A percentile compares a stretch with the other conserved stretches of the same genome.
Conservation (phyloP, 2,888 invertebrate genomes). For the Plebejus melissa region DNA sequence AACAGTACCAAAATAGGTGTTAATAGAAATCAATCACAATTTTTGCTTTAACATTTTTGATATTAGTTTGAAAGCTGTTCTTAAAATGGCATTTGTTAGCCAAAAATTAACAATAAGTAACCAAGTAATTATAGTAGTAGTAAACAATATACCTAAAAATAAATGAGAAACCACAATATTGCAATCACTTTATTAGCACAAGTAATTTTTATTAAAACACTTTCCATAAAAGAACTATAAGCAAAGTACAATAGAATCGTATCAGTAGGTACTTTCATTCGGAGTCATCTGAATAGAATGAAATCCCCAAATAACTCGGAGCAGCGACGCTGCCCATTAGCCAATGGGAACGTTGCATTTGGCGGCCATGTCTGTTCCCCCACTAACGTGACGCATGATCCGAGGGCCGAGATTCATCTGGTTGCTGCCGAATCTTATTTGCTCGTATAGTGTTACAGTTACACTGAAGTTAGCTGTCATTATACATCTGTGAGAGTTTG, state of each 20-base stretch:
- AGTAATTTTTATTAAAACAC: not conserved
- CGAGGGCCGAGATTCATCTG: conserved; percentile 38
- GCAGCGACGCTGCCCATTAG: not conserved
- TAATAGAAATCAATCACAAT: too few relatives aligned
- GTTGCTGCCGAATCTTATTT: conserved; percentile 46
- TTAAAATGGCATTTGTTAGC: too few relatives aligned
- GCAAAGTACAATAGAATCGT: not conserved
- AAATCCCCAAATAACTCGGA: conserved; percentile 9
- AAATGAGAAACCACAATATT: not conserved
- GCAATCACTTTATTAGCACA: not conserved
- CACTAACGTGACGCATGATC: conserved; percentile 39
- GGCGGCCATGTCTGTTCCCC: conserved; percentile 59
- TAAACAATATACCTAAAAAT: too few relatives aligned
- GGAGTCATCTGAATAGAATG: conserved; percentile 1
- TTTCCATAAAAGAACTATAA: too few relatives aligned
- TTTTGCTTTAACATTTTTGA: too few relatives aligned
- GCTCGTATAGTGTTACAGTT: conserved; percentile 37
- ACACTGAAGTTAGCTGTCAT: not conserved
- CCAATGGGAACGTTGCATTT: conserved; percentile 46
- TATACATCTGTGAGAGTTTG: not conserved
- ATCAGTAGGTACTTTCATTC: conserved; percentile 12
- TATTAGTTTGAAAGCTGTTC: too few relatives aligned
- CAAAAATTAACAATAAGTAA: too few relatives aligned
- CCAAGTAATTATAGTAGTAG: too few relatives aligned
- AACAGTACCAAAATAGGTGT: too few relatives aligned